A percentile compares a stretch with the other conserved stretches of the same genome.
These are phyloP conservation scores for Drosophila hamatofila DNA, from an alignment of 2,888 invertebrate genomes.

Conservation along the genomic window DNA sequence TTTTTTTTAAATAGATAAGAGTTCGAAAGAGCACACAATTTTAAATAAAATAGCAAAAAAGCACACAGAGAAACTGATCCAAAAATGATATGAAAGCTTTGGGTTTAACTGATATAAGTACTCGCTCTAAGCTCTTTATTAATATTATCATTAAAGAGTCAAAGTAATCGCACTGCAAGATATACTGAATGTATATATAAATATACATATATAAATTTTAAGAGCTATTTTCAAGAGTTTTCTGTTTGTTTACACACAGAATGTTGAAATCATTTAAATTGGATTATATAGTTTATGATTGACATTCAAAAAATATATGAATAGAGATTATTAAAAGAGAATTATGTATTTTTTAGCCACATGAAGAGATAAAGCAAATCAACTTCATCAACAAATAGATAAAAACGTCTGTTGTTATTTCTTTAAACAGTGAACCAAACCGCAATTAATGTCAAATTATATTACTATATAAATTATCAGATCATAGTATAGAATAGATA, in stretches of 20 bases:
- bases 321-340: neutral
- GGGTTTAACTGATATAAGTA: neutral
- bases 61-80: neutral
- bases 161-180: too few relatives aligned
- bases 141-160: neutral
- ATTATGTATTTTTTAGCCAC: neutral
- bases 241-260: neutral
- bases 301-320: neutral
- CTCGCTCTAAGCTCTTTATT: conserved; percentile 9
- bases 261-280: neutral
- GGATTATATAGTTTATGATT: neutral
- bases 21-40: neutral
- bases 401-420: too few relatives aligned
- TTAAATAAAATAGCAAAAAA: too few relatives aligned
- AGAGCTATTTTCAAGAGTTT: neutral
- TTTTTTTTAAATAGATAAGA: conserved; percentile 13
- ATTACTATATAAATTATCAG: neutral
- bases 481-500: too few relatives aligned
- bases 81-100: conserved; percentile 6
- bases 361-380: neutral
- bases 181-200: neutral
- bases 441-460: neutral
- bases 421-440: neutral
- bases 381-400: neutral
- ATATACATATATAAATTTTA: neutral